Conservation (phyloP, 64 coral and sea anemone genomes). For the Pocillopora damicornis region DNA sequence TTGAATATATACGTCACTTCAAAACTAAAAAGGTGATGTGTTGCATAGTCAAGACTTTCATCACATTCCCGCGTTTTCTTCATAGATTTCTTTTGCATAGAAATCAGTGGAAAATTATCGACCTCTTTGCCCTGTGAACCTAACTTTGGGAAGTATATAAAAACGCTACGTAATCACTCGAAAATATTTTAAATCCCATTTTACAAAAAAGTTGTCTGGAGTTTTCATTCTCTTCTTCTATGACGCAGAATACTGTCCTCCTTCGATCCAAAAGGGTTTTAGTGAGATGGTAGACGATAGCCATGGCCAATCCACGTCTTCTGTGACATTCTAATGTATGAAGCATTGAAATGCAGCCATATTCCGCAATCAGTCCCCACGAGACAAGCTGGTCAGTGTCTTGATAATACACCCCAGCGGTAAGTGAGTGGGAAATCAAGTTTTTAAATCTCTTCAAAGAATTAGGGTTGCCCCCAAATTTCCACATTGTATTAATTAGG, state of each 20-base stretch:
- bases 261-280: conserved; percentile 6
- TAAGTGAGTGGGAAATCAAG: conserved; percentile 32
- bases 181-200: conserved; percentile 29
- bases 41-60: too few species aligned
- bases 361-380: conserved; percentile 19
- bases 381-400: conserved; percentile 40
- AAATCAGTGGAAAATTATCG: too few species aligned
- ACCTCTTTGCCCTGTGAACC: too few species aligned
- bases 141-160: background rate
- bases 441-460: conserved; percentile 29
- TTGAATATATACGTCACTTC: too few species aligned
- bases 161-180: conserved; percentile 7
- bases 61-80: too few species aligned
- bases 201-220: conserved; percentile 12
- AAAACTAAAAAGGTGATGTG: too few species aligned
- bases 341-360: conserved; percentile 32
- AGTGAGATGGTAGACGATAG: conserved; percentile 25
- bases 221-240: conserved; percentile 16
- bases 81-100: too few species aligned
- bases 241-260: background rate
- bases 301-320: conserved; percentile 32
- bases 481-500: background rate
- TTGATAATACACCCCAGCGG: conserved; percentile 35
- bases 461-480: background rate
- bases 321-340: conserved; percentile 8